These are phyloP conservation scores for Syritta pipiens DNA, from an alignment of 2,888 invertebrate genomes.

Conservation along the genomic window DNA sequence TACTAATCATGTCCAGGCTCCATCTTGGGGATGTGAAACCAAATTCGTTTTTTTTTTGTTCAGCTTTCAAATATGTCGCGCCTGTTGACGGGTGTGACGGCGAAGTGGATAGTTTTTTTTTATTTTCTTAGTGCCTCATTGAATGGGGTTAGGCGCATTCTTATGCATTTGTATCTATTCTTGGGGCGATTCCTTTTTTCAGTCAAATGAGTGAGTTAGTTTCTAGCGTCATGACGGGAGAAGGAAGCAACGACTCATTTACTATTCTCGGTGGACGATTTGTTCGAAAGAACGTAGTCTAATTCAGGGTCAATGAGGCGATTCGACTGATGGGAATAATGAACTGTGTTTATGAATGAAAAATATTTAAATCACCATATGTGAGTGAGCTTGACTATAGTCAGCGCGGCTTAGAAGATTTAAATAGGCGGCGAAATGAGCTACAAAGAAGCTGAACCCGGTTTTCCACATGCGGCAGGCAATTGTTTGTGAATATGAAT, in stretches of 20 bases:
- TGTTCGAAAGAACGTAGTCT: neutral
- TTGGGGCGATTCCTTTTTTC: too few relatives aligned
- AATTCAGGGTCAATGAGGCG: neutral
- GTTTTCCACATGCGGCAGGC: too few relatives aligned
- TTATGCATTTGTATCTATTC: conserved; percentile 9
- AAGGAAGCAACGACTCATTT: too few relatives aligned
- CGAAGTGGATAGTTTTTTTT: too few relatives aligned
- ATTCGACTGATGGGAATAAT: conserved; percentile 31
- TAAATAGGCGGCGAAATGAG: too few relatives aligned
- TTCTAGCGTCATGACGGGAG: too few relatives aligned
- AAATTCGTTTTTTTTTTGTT: conserved; percentile 35
- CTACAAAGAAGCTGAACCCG: too few relatives aligned
- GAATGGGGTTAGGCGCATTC: conserved; percentile 45
- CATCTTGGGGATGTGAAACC: conserved; percentile 9
- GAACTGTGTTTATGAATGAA: conserved; percentile 43
- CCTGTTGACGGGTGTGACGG: conserved; percentile 13
- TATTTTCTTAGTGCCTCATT: too few relatives aligned
- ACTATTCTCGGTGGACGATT: too few relatives aligned
- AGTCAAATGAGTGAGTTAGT: too few relatives aligned
- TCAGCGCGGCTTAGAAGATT: too few relatives aligned
- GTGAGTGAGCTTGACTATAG: neutral
- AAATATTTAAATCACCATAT: conserved; percentile 14
- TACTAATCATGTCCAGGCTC: conserved; percentile 36
- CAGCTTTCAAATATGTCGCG: conserved; percentile 22
- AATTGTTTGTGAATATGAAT: too few relatives aligned